phyloP scores from a whole-genome alignment of 1,140 invertebrate species.

The Drosophila neocordata region DNA sequence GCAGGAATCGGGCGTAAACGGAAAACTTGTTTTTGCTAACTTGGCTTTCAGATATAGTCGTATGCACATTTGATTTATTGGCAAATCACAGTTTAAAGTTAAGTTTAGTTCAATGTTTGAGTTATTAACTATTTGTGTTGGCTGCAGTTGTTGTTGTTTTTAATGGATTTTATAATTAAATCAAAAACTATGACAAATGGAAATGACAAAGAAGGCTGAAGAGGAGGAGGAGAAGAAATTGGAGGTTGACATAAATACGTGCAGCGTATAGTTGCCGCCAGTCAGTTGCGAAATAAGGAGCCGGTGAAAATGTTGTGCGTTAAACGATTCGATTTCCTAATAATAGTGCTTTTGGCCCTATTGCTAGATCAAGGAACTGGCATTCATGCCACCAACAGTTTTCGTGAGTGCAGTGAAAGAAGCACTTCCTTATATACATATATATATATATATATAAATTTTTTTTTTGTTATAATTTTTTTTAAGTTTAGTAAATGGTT shows the following conservation, averaged over 20 bases:
- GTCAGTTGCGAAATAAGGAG: constrained; percentile 28
- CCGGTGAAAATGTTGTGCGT: constrained; percentile 20
- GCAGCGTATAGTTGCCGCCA: neutral
- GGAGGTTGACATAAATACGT: constrained; percentile 8
- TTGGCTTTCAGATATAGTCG: too few species aligned
- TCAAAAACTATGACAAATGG: constrained; percentile 7
- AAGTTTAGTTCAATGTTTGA: constrained; percentile 3
- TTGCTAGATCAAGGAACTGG: neutral
- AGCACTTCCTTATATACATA: neutral
- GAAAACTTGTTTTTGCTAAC: neutral
- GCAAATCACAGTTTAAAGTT: neutral
- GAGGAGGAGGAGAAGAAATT: too few species aligned
- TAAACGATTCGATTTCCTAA: neutral
- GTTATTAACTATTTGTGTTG: constrained; percentile 2
- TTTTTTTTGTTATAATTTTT: neutral
- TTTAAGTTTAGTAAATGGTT: too few species aligned
- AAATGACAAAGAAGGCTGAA: neutral
- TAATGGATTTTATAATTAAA: constrained; percentile 9
- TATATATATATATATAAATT: too few species aligned
- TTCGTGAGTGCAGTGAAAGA: constrained; percentile 31
- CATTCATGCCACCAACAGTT: neutral
- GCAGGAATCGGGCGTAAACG: neutral
- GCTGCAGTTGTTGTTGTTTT: neutral
- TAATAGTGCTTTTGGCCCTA: neutral
- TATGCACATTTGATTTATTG: neutral